Evolutionary conservation across 1,140 invertebrate genomes (phyloP), one percentile per base, ranked within the genome.

Genomic region (Aphaenogaster ashmeadi): DNA sequence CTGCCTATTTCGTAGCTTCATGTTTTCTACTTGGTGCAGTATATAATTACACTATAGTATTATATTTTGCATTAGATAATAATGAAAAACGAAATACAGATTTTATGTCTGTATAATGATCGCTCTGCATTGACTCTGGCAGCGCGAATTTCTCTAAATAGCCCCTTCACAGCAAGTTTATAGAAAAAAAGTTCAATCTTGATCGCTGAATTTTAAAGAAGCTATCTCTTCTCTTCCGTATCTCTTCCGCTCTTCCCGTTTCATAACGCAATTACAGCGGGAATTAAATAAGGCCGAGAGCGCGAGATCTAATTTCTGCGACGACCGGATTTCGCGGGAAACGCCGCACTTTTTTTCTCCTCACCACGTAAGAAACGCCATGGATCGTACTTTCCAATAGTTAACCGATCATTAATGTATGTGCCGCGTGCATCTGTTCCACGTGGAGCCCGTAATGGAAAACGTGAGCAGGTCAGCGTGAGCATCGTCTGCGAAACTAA

Each of bases 401-500:
- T 69, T 69, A 56, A 33, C 8, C 56, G 69, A 84, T 84, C 67
- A 33, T 54, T 38, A 84, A 60, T 15, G 52, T 41, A 47, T 21
- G 7, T 38, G 38, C 66, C 38, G 67, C 54, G 41, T 72, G 52
- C 52, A 60, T 62, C 56, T 15, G 80, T 60, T 62, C 27, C 86
- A 87, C 81, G 83, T 87, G 88, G 52, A 41, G 50, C 52, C 44
- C 56, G 11, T 67, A 60, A 87, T 77, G 64, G 64, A 79, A 90
- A 90, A 87, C 85, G 89, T 79, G 72, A 89, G n/a, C 85, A 50
- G 66, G 56, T 89, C 71, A 79, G 69, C 72, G 74, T 27, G 67
- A n/a, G 33, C 54, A 7, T n/a, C 7, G 13, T 50, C 41, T 71
- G 21, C 36, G 52, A 47, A 60, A 74, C 64, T 87, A 71, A 74